phyloP scores from a whole-genome alignment of 2,797 vertebrate genomes.

The Carcharodon carcharias region DNA sequence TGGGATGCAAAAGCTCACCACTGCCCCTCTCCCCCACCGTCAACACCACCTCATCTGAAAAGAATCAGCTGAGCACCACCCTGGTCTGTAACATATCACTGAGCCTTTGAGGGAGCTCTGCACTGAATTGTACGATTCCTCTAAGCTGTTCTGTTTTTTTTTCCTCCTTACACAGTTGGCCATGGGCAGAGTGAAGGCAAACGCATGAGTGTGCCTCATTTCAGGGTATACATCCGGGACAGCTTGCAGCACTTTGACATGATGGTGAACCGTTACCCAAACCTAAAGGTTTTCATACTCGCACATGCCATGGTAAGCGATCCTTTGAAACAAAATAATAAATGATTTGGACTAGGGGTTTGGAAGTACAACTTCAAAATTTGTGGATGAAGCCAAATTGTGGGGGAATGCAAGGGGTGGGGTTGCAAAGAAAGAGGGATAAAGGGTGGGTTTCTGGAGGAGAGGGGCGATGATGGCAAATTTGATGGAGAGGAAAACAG shows the following conservation, averaged over 20 bases:
- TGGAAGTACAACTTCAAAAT: not conserved
- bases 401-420: too few species aligned
- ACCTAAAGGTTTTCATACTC: slow-evolving; percentile 75
- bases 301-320: slow-evolving; percentile 89
- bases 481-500: too few species aligned
- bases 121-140: not conserved
- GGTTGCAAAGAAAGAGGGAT: too few species aligned
- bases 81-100: not conserved
- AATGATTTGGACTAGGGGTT: not conserved
- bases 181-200: slow-evolving; percentile 94
- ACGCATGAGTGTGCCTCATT: slow-evolving; percentile 82
- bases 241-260: slow-evolving; percentile 79
- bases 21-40: too few species aligned
- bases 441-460: too few species aligned
- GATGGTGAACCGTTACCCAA: slow-evolving; percentile 70
- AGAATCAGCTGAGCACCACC: too few species aligned
- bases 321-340: not conserved
- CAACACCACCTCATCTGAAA: not conserved
- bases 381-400: too few species aligned
- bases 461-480: too few species aligned
- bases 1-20: not conserved
- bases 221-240: slow-evolving; percentile 83
- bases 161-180: slow-evolving; percentile 64
- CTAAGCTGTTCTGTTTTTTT: not conserved
- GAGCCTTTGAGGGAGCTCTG: not conserved